phyloP scores from a whole-genome alignment of 35 echinoderm and acorn worm genomes.

The Ophioderma brevispina region DNA sequence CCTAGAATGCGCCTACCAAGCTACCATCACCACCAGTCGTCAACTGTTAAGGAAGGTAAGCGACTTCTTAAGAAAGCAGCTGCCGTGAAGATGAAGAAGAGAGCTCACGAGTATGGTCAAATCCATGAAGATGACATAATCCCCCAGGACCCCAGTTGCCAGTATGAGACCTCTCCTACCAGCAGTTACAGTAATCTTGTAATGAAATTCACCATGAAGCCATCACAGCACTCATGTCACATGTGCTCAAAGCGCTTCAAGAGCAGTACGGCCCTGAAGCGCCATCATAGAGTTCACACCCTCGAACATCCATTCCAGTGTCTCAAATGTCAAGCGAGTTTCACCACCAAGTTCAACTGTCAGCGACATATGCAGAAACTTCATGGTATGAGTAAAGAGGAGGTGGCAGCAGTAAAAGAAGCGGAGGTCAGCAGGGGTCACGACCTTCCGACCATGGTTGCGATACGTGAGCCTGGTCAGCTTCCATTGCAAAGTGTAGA shows the following conservation, averaged over 20 bases:
- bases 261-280: slow-evolving; percentile 62
- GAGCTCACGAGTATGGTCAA: not conserved
- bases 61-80: not conserved
- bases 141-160: not conserved
- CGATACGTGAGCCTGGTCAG: not conserved
- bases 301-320: slow-evolving; percentile 94
- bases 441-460: not conserved
- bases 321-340: slow-evolving; percentile 74
- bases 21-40: not conserved
- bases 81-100: not conserved
- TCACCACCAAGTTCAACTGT: slow-evolving; percentile 99
- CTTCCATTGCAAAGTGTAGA: too few relatives aligned
- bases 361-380: slow-evolving; percentile 97
- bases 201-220: slow-evolving; percentile 65
- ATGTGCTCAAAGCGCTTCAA: slow-evolving; percentile 95
- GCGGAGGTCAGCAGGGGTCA: slow-evolving; percentile 17
- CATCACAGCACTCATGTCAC: slow-evolving; percentile 67
- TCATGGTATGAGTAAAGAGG: slow-evolving; percentile 87
- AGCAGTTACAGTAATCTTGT: not conserved
- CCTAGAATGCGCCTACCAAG: not conserved
- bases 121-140: not conserved
- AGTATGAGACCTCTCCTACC: not conserved
- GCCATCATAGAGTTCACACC: slow-evolving; percentile 82
- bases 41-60: not conserved
- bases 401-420: slow-evolving; percentile 64